Conservation (phyloP, 2,797 vertebrate species). For the Acrocephalus scirpaceus region DNA sequence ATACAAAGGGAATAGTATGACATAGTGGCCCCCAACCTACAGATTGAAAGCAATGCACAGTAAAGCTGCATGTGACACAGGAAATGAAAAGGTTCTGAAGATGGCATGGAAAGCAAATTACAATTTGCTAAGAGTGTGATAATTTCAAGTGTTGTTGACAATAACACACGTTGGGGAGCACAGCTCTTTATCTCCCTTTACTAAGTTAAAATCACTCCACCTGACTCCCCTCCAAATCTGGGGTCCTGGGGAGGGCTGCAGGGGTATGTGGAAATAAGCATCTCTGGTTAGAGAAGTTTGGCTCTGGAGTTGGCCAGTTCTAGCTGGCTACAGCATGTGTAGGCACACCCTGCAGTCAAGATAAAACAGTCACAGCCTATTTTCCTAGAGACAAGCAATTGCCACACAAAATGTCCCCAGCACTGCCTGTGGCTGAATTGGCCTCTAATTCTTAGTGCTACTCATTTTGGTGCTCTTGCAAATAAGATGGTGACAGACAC, state of each 20-base stretch:
- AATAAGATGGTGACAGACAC: not conserved
- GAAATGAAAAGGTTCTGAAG: not conserved
- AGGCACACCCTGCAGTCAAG: not conserved
- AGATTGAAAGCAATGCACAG: not conserved
- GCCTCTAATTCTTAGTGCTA: not conserved
- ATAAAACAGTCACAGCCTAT: not conserved
- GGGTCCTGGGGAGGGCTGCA: not conserved
- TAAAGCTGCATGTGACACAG: not conserved
- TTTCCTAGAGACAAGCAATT: not conserved
- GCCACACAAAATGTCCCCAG: not conserved
- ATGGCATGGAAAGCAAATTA: not conserved
- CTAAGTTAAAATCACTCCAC: not conserved
- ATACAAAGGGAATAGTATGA: not conserved
- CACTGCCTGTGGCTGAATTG: not conserved
- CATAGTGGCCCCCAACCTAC: not conserved
- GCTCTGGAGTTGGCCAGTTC: not conserved
- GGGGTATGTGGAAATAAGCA: not conserved
- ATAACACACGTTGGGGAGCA: not conserved
- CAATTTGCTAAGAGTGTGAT: rapidly evolving
- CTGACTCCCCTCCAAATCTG: not conserved
- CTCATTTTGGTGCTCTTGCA: not conserved
- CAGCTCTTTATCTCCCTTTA: not conserved
- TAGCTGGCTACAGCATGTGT: not conserved
- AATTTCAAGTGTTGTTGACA: not conserved
- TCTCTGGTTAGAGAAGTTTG: not conserved